These are phyloP conservation scores for Cheirogaleus major DNA, from an alignment of 2,797 vertebrate genomes.

Conservation along the genomic window DNA sequence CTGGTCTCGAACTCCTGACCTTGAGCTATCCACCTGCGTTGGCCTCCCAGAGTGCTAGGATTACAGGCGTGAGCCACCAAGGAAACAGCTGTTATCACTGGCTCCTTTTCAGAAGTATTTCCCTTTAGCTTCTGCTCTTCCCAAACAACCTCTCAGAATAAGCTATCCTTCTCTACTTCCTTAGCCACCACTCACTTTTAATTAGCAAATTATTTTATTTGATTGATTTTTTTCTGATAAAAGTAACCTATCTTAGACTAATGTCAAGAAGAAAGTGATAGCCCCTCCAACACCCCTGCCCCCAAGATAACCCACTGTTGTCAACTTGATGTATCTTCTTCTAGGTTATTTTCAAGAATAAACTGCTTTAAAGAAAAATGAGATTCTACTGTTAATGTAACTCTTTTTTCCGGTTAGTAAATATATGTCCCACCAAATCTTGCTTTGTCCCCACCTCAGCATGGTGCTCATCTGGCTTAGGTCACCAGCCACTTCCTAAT, in stretches of 20 bases:
- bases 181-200: neutral
- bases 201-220: neutral
- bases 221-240: neutral
- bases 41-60: too few species aligned
- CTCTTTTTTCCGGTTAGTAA: neutral
- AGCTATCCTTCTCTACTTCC: neutral
- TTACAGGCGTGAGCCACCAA: too few species aligned
- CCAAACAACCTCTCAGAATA: neutral
- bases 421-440: neutral
- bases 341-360: neutral
- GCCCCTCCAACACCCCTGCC: neutral
- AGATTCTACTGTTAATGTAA: neutral
- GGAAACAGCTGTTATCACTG: neutral
- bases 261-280: neutral
- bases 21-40: too few species aligned
- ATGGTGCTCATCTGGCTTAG: neutral
- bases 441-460: neutral
- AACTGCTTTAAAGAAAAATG: neutral
- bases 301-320: neutral
- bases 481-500: neutral
- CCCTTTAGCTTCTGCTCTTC: neutral
- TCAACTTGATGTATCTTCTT: neutral
- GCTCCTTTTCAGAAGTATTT: neutral
- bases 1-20: too few species aligned
- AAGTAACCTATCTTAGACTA: neutral